phyloP scores from a whole-genome alignment of 2,797 vertebrate species.

The Enteromius viviparus region DNA sequence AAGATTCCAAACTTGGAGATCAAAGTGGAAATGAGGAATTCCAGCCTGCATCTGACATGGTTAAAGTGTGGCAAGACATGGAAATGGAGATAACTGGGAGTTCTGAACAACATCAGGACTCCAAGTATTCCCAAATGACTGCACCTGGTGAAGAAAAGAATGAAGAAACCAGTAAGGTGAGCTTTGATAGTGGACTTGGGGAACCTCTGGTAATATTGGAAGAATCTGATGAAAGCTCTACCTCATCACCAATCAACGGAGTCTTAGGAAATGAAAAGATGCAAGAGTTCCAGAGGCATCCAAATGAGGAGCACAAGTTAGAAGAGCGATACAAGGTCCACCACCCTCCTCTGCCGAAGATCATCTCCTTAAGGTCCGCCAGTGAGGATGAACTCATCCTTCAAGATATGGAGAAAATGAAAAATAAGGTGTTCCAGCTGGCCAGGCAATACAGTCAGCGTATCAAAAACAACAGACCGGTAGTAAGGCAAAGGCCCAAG shows the following conservation, averaged over 20 bases:
- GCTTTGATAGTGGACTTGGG: conserved; percentile 56
- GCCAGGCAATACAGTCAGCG: conserved; percentile 96
- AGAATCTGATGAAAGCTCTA: conserved; percentile 73
- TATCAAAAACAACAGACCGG: conserved; percentile 84
- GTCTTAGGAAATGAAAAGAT: conserved; percentile 57
- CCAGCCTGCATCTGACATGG: conserved; percentile 77
- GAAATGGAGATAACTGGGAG: conserved; percentile 67
- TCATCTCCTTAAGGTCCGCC: conserved; percentile 69
- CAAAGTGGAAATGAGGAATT: conserved; percentile 74
- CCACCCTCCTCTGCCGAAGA: conserved; percentile 68
- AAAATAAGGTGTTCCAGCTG: conserved; percentile 92
- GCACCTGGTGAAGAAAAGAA: conserved; percentile 46
- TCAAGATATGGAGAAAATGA: conserved; percentile 82
- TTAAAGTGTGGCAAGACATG: conserved; percentile 83
- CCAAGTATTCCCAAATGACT: conserved; percentile 15
- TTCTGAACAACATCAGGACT: conserved; percentile 54
- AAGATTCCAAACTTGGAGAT: conserved; percentile 45
- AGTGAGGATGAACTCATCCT: conserved; percentile 77
- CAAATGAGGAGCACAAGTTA: conserved; percentile 50
- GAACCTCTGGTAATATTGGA: conserved; percentile 78
- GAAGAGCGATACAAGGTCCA: conserved; percentile 56
- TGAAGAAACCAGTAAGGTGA: conserved; percentile 46
- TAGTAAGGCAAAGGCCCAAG: conserved; percentile 64
- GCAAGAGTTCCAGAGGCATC: conserved; percentile 59
- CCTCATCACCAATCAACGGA: conserved; percentile 63